phyloP scores from a whole-genome alignment of 2,888 invertebrate species.

The Acronicta aceris region DNA sequence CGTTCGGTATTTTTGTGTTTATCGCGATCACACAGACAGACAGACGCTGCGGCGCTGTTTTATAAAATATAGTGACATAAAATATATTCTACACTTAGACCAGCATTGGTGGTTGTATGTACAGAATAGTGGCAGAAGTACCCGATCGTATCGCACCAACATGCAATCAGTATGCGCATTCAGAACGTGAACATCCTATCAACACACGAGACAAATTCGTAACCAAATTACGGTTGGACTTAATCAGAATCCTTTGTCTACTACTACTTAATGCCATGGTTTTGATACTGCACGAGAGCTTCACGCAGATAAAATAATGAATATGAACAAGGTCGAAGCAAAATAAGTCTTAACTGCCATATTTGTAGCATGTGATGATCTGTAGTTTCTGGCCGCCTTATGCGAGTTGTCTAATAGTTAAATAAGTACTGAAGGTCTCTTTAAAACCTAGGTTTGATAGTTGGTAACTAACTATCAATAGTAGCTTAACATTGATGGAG shows the following conservation, averaged over 20 bases:
- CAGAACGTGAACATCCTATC: constrained; percentile 1
- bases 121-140: constrained; percentile 9
- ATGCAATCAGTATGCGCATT: constrained; percentile 26
- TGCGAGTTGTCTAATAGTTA: too few species aligned
- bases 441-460: neutral
- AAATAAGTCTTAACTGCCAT: too few species aligned
- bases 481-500: constrained; percentile 1
- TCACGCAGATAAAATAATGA: neutral
- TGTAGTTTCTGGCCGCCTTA: too few species aligned
- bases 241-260: constrained; percentile 30
- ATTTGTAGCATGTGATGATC: too few species aligned
- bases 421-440: neutral
- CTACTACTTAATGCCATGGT: constrained; percentile 9
- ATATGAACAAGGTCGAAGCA: too few species aligned
- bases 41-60: too few species aligned
- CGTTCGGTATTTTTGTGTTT: too few species aligned
- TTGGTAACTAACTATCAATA: neutral
- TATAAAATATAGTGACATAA: neutral
- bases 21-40: too few species aligned
- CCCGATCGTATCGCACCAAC: constrained; percentile 23
- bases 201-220: constrained; percentile 24
- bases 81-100: neutral
- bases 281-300: too few species aligned
- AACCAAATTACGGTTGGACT: constrained; percentile 33
- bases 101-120: neutral